Evolutionary conservation across 2,113 vertebrate genomes (phyloP).

Genomic region (Epinephelus moara): DNA sequence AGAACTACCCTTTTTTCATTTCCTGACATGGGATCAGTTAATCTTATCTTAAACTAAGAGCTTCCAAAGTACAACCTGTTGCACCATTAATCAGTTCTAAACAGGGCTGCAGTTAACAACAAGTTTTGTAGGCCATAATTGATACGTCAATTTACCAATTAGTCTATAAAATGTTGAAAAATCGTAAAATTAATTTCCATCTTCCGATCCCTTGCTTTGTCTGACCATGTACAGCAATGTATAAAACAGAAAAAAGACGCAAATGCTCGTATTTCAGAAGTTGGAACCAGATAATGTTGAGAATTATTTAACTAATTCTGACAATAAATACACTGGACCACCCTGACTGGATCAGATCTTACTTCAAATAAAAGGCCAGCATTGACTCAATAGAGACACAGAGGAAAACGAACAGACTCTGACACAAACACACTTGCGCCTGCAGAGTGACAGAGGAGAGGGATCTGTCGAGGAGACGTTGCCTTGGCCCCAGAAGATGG

Average conservation of each 20-base stretch:
- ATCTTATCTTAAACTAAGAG: background rate
- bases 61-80: too few species aligned
- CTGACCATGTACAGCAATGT: too few species aligned
- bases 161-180: background rate
- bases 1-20: background rate
- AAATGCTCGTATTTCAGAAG: background rate
- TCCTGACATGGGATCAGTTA: background rate
- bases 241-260: background rate
- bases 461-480: slow-evolving; percentile 65
- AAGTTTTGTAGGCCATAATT: background rate
- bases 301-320: background rate
- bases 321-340: background rate
- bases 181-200: too few species aligned
- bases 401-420: slow-evolving; percentile 24
- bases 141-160: background rate
- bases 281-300: background rate
- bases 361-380: slow-evolving; percentile 25
- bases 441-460: slow-evolving; percentile 66
- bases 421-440: slow-evolving; percentile 42
- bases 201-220: too few species aligned
- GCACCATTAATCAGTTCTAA: background rate
- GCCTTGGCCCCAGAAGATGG: slow-evolving; percentile 72
- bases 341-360: background rate
- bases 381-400: background rate
- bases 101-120: background rate